Base-by-base conservation (phyloP, 2,888 invertebrate genomes). In the Agrochola lychnidis region DNA sequence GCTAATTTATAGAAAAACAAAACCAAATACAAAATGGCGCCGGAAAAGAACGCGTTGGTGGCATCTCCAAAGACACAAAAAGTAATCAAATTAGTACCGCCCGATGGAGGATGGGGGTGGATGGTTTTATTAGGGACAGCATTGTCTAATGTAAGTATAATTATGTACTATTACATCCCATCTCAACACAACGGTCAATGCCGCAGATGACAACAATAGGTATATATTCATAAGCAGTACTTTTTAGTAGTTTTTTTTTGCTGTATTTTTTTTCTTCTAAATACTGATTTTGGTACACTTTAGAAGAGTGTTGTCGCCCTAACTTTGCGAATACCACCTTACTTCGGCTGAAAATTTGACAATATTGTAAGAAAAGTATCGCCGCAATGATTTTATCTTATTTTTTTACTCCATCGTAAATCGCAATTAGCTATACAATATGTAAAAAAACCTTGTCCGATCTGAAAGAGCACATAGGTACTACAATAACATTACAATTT, bases 21-120 rank as follows among this genome's bases (percentile, higher is more conserved):
- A 57, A 76, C 67, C 30, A 61, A 82, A 69, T 67, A 64, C 87
- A 85, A 89, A 83, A 94, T 92, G 93, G 88, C 92, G 73, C 86
- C 89, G 72, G 94, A 95, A 89, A 94, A 92, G 81, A 92, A 89
- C 81, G 88, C 91, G 53, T 83, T 93, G 79, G 89, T 85, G 51
- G 62, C 85, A 51, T 80, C 89, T 73, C 90, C 87, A 48, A 93
- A 88, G 82, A 92, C 91, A 25, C 92, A 94, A 84, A 96, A 93
- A 88, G 92, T 92, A 78, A 92, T 92, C 56, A 96, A 93, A 90
- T 89, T 95, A 76, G 91, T 97, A 51, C 96, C 97, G 1, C 98
- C 98, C 0, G 97, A 98, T 91, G 98, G 98, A 57, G 98, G 98
- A 0, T 98, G 97, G 97, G 98, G 98, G 0, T 98, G 98, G 98